Base-by-base conservation (phyloP, 2,797 vertebrate species). In the Lepilemur septentrionalis region DNA sequence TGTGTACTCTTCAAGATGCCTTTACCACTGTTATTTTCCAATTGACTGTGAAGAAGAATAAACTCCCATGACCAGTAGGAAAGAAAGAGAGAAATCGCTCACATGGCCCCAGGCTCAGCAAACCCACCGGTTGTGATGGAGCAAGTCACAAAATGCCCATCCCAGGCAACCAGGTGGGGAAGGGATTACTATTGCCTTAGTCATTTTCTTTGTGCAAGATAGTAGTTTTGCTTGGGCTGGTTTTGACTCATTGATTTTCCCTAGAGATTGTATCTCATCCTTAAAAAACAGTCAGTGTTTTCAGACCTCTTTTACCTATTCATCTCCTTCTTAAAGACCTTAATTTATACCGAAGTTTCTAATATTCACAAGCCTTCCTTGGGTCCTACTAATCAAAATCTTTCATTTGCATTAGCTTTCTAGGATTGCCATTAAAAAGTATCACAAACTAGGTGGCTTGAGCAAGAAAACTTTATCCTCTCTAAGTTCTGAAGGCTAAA, bases 21-120 rank as follows among this genome's bases (percentile, higher is more conserved):
- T 97, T 67, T 91, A 70, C 48, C 79, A 96, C 92, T 98, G 89
- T 97, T 97, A 94, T 97, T 98, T 98, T 95, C 95, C 93, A 98
- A 79, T 72, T 92, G 98, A 95, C 97, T 96, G 91, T 97, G 96
- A 97, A 98, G 97, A 98, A 94, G 93, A 97, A 97, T 97, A 96
- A 98, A 97, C 95, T 97, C 93, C 94, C 94, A 76, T 97, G 98
- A 97, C 96, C 96, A 13, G 67, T 35, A 91, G 97, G 92, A 81
- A 94, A 38, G 2, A 97, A 20, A 76, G 84, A 97, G 63, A 90
- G 88, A 91, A 80, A 87, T 61, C 14, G 6, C 32, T 61, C 25
- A 15, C 65, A 76, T 70, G 95, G 28, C 89, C 95, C 67, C 88
- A 82, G 96, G 89, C 93, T 94, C 83, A 96, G 97, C 94, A 97